A percentile compares a stretch with the other conserved stretches of the same genome.
These are phyloP conservation scores for Chalcis sispes DNA, from an alignment of 2,888 invertebrate genomes.

Conservation along the genomic window DNA sequence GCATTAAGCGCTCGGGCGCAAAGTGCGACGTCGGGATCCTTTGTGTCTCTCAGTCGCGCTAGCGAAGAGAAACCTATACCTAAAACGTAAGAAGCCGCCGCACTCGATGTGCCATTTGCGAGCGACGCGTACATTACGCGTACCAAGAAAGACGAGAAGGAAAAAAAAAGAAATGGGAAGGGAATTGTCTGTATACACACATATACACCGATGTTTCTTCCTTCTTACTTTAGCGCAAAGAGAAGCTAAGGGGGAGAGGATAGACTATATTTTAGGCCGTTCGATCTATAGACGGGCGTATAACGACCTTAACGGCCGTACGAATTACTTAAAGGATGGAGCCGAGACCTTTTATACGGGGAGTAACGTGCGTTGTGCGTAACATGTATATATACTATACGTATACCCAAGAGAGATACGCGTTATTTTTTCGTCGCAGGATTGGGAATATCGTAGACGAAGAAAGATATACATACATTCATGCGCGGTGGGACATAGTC, in stretches of 20 bases:
- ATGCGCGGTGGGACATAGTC: no score
- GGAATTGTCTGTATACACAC: not conserved
- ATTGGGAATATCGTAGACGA: no score
- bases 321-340: slow-evolving; percentile 46
- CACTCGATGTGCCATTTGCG: not conserved
- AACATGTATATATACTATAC: no score
- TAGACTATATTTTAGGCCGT: not conserved
- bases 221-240: not conserved
- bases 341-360: slow-evolving; percentile 31
- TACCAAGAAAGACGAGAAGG: not conserved
- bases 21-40: slow-evolving; percentile 12
- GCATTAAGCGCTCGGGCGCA: slow-evolving; percentile 1
- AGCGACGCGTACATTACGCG: slow-evolving; percentile 2
- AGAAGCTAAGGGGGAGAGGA: not conserved
- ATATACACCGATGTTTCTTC: no score
- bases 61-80: not conserved
- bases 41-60: not conserved
- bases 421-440: no score
- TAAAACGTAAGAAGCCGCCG: not conserved
- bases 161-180: not conserved
- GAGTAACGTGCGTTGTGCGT: not conserved
- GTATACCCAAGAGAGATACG: no score
- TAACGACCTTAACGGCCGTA: slow-evolving; percentile 50
- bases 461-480: no score
- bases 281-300: not conserved